Base-by-base conservation (phyloP, 2,113 vertebrate species). In the Conger conger region DNA sequence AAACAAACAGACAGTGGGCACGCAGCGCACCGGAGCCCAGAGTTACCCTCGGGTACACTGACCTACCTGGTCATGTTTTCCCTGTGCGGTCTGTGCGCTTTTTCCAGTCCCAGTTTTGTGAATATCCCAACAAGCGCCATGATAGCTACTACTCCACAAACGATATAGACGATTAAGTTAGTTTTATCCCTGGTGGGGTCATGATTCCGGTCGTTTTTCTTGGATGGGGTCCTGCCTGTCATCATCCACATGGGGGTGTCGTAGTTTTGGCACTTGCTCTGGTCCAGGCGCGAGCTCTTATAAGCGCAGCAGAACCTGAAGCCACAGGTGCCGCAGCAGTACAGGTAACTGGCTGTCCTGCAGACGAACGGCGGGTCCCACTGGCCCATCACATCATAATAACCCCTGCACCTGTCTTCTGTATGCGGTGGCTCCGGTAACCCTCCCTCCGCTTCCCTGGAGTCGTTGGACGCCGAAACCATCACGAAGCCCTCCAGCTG, bases 301-400 rank as follows among this genome's bases (percentile, higher is more conserved):
- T 95, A 96, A 86, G 97, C 96, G 94, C 98, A 99, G 95, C 98
- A 99, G 95, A 99, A 99, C 87, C 98, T 96, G 95, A 99, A 99
- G 96, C 98, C 98, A 96, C 98, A 99, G 96, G 98, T 99, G 95
- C 98, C 98, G 90, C 98, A 99, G 95, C 98, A 99, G 93, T 96
- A 99, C 89, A 99, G 95, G 93, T 99, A 99, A 89, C 96, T 96
- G 87, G 97, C 96, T 23, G 97, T 98, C 88, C 97, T 97, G 96
- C 98, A 99, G 90, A 96, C 94, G 91, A 99, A 99, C 91, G 97
- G 96, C 82, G 97, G 97, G 93, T 99, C 98, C 96, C 97, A 99
- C 94, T 99, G 98, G 91, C 98, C 98, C 98, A 99, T 99, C 92
- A 99, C 98, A 89, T 99, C 98, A 93, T 96, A 99, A 94, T 99